phyloP scores from a whole-genome alignment of 2,888 invertebrate genomes.

The Stenotaenia linearis region DNA sequence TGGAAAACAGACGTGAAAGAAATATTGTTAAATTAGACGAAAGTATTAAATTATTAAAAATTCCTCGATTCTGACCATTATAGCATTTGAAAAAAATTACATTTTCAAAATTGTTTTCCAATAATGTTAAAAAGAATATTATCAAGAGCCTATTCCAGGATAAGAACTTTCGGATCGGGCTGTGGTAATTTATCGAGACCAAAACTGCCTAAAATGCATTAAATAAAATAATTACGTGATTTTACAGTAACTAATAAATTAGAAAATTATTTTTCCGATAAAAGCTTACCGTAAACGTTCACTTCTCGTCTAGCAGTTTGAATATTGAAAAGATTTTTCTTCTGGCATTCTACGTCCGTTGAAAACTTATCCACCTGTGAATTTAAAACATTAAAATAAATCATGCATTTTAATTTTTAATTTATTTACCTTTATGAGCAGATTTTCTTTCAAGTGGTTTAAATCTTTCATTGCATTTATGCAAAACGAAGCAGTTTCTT shows the following conservation, averaged over 20 bases:
- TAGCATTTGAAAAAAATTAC: too few species aligned
- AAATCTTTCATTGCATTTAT: not conserved
- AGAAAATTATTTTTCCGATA: not conserved
- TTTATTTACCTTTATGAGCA: not conserved
- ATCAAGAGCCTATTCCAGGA: not conserved
- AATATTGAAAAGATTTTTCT: not conserved
- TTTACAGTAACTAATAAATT: not conserved
- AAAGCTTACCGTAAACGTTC: not conserved
- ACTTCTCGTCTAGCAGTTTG: not conserved
- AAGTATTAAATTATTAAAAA: too few species aligned
- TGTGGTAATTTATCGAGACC: not conserved
- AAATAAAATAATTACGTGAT: not conserved
- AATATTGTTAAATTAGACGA: too few species aligned
- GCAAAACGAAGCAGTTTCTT: not conserved
- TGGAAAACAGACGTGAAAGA: too few species aligned
- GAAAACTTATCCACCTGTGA: not conserved
- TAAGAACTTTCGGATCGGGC: not conserved
- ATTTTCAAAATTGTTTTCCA: too few species aligned
- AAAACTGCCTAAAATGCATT: not conserved
- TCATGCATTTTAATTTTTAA: not conserved
- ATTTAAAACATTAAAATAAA: not conserved
- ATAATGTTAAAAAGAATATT: not conserved
- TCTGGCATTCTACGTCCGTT: not conserved
- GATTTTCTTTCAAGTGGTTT: not conserved
- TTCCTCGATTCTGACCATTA: too few species aligned